Evolutionary conservation across 2,113 vertebrate genomes (phyloP).

Genomic region (Ptyas mucosa): DNA sequence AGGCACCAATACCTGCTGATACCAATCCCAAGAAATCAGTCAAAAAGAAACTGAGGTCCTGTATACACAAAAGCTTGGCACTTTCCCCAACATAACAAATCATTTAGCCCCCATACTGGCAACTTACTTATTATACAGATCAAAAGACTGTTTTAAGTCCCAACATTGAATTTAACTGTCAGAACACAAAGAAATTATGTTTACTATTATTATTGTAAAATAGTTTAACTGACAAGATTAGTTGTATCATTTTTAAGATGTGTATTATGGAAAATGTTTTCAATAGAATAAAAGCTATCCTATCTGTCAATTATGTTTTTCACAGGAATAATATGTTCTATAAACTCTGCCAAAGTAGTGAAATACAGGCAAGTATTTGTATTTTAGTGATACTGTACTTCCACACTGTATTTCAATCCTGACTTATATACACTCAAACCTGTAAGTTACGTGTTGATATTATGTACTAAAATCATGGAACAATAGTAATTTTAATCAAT

Average conservation of each 20-base stretch:
- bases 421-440: not conserved
- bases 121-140: constrained; percentile 13
- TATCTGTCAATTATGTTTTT: not conserved
- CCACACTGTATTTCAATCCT: not conserved
- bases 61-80: constrained; percentile 14
- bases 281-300: not conserved
- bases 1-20: constrained; percentile 31
- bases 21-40: constrained; percentile 34
- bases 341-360: not conserved
- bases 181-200: not conserved
- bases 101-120: not conserved
- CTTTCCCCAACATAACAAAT: constrained; percentile 19
- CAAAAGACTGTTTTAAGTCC: constrained; percentile 7
- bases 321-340: not conserved
- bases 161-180: not conserved
- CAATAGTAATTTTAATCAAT: not conserved
- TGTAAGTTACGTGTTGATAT: not conserved
- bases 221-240: not conserved
- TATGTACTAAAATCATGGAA: not conserved
- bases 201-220: constrained; percentile 3
- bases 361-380: not conserved
- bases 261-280: not conserved
- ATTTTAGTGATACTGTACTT: not conserved
- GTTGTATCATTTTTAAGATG: not conserved
- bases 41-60: constrained; percentile 20